Base-by-base conservation (phyloP, 2,113 vertebrate genomes). In the Rhinolophus ferrumequinum region DNA sequence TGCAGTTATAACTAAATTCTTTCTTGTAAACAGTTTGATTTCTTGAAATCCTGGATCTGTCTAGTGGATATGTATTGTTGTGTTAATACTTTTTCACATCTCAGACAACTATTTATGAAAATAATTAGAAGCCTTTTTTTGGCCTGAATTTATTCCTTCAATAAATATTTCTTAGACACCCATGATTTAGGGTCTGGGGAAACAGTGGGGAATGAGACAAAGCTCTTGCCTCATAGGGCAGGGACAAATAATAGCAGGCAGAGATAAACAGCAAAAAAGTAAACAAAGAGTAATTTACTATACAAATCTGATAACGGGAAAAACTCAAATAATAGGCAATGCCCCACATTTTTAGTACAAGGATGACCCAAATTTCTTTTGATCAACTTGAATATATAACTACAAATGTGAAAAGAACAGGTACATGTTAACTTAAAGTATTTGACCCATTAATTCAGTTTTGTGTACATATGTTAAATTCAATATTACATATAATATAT, bases 101-200 rank as follows among this genome's bases (percentile, higher is more conserved):
- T 89, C 41, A 38, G 56, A 21, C 83, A 83, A 38, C 41, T 84
- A 41, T 69, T 83, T 91, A 35, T 64, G n/a, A 58, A 88, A 79
- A 83, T 58, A 72, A 62, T 67, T 88, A n/a, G 8, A 80, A 87
- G 12, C 12, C 10, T n/a, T 8, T 38, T 94, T 76, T 77, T 83
- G 56, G 41, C n/a, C 56, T 90, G 56, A 47, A 38, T 75, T 56
- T 94, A 70, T 58, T 90, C 12, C 33, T 88, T 87, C 18, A 94
- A 24, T 90, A 93, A 88, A 9, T 84, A 44, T 85, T 90, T 75
- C 52, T 93, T 80, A 88, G 84, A 69, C 58, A 18, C 60, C 88
- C 33, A 21, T 92, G 21, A 54, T 47, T 33, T 47, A 44, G 67
- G 47, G 75, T 24, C 38, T 67, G 28, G 30, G 14, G 30, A 80